Base-by-base conservation (phyloP, 2,888 invertebrate species). In the Netelia virgata region DNA sequence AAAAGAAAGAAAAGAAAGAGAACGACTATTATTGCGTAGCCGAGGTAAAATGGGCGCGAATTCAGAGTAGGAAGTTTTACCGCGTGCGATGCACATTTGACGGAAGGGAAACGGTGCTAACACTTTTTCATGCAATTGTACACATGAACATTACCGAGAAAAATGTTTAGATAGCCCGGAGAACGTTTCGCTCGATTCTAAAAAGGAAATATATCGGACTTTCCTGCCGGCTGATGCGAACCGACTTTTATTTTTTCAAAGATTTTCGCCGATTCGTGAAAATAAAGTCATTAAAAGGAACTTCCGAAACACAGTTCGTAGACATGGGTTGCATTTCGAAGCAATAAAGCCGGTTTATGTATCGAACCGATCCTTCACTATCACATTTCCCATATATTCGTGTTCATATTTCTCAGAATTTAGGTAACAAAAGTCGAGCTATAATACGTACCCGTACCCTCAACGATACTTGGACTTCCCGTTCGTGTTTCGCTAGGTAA, bases 361-460 rank as follows among this genome's bases (percentile, higher is more conserved):
- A 36, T 36, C 6, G 6, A 6, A 36, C 36, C 36, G 36, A 36
- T 36, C 3, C 36, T 36, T 36, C 36, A 36, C 36, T 36, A 36
- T 36, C 36, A 36, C 36, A 36, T 64, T 64, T 53, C n/a, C 50
- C 23, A 61, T 80, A 69, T 50, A 61, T 53, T 69, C 68, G 83
- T 83, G 86, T 87, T 89, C 86, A 86, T 90, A 90, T 91, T 90
- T 91, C 91, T 92, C 89, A 91, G 91, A 91, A 91, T 91, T 91
- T 91, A 90, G 87, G 47, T 53, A 89, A 78, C 86, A 82, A 47
- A 57, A 86, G 86, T 84, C 69, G 72, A 85, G 80, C 87, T 88
- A 83, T 89, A 88, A 88, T 86, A 70, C 66, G 81, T 63, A 78
- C 76, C 83, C 86, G 78, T 85, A 85, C 85, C 23, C 28, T 69